phyloP scores from a whole-genome alignment of 2,888 invertebrate species.

The Drosophila crucigera region DNA sequence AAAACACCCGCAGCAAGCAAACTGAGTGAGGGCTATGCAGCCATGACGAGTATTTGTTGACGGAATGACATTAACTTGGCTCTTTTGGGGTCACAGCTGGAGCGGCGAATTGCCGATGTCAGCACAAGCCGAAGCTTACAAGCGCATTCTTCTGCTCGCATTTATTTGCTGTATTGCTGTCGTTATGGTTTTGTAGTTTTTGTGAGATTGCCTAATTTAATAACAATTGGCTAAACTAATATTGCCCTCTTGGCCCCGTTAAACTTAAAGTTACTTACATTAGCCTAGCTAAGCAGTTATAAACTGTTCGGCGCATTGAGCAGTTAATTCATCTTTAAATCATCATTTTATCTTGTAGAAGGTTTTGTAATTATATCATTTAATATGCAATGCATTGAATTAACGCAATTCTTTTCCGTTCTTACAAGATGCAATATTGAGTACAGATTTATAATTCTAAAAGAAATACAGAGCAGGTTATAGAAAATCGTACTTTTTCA shows the following conservation, averaged over 20 bases:
- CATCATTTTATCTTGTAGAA: background rate
- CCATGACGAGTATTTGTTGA: constrained; percentile 79
- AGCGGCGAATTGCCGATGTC: constrained; percentile 52
- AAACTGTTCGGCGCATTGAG: constrained; percentile 1
- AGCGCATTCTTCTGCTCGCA: constrained; percentile 68
- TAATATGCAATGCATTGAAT: background rate
- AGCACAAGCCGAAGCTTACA: constrained; percentile 43
- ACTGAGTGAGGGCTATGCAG: constrained; percentile 64
- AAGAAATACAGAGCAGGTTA: background rate
- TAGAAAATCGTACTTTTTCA: background rate
- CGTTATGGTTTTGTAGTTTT: constrained; percentile 62
- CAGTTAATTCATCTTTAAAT: background rate
- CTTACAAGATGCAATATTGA: background rate
- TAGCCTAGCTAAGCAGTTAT: constrained; percentile 22
- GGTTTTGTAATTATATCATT: background rate
- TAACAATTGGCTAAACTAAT: constrained; percentile 56
- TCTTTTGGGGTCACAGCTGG: constrained; percentile 73
- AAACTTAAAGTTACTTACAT: constrained; percentile 38
- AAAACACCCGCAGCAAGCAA: constrained; percentile 29
- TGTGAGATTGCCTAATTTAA: constrained; percentile 69
- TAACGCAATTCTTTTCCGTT: background rate
- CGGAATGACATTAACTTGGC: constrained; percentile 76
- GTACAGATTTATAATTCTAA: background rate
- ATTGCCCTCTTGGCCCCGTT: constrained; percentile 41
- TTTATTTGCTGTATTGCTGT: constrained; percentile 35